phyloP scores from a whole-genome alignment of 2,113 vertebrate species.

The Leucopternis melanops region DNA sequence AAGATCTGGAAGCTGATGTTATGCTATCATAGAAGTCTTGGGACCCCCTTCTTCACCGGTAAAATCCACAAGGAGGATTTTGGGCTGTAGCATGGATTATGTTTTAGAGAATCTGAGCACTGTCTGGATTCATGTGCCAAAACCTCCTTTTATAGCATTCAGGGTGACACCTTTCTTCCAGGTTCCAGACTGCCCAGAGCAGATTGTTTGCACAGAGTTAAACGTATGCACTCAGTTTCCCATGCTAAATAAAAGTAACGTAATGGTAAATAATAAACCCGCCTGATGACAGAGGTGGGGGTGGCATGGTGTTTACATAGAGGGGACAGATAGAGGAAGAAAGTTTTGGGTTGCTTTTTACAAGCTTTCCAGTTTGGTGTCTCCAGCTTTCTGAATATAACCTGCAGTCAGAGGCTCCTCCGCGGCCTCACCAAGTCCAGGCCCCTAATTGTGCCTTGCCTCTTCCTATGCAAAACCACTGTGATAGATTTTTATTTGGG shows the following conservation, averaged over 20 bases:
- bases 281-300: not conserved
- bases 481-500: not conserved
- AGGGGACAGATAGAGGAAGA: not conserved
- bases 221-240: not conserved
- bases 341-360: not conserved
- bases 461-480: not conserved
- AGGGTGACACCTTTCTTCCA: not conserved
- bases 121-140: not conserved
- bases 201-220: not conserved
- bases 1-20: not conserved
- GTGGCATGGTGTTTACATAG: not conserved
- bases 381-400: conserved; percentile 42
- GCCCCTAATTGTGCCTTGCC: not conserved
- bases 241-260: not conserved
- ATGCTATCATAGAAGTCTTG: not conserved
- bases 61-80: not conserved
- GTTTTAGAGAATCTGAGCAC: not conserved
- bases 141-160: not conserved
- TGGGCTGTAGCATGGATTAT: not conserved
- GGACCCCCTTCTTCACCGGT: not conserved
- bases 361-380: conserved; percentile 18
- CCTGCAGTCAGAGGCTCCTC: not conserved
- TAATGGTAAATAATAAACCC: not conserved
- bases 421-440: not conserved
- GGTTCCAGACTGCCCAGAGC: not conserved